Evolutionary conservation across 2,113 vertebrate genomes (phyloP).

Genomic region (Guaruba guarouba): DNA sequence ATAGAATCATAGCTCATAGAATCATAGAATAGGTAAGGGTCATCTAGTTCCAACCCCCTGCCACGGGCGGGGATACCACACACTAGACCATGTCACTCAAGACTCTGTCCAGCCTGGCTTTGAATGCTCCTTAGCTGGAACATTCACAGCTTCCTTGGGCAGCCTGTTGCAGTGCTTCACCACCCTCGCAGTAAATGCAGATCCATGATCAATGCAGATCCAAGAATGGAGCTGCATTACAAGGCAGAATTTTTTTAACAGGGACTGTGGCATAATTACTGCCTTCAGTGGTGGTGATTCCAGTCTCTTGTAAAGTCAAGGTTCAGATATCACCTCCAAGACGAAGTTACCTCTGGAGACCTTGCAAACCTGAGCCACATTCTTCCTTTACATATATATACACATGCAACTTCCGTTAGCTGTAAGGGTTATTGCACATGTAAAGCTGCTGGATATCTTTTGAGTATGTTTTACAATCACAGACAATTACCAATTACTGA

Average conservation of each 20-base stretch:
- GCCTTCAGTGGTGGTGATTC: neutral
- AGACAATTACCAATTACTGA: neutral
- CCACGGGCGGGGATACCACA: too few relatives aligned
- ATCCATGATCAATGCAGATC: neutral
- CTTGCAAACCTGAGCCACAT: neutral
- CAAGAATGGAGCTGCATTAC: neutral
- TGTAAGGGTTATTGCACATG: neutral
- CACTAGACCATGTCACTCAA: too few relatives aligned
- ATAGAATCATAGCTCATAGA: too few relatives aligned
- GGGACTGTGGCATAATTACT: neutral
- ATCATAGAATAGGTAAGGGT: too few relatives aligned
- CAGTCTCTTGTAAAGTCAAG: neutral
- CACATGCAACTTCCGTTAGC: neutral
- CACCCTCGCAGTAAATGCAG: too few relatives aligned
- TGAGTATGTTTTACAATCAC: neutral
- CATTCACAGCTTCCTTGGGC: too few relatives aligned
- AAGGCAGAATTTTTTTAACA: neutral
- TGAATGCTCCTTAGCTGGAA: too few relatives aligned
- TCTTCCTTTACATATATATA: neutral
- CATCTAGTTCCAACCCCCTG: too few relatives aligned
- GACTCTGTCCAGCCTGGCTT: too few relatives aligned
- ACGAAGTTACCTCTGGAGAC: neutral
- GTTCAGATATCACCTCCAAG: neutral
- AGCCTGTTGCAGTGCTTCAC: too few relatives aligned
- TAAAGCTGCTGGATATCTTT: neutral